Conservation (phyloP, 1,140 invertebrate species). For the Ceratoteleas bidentatus region DNA sequence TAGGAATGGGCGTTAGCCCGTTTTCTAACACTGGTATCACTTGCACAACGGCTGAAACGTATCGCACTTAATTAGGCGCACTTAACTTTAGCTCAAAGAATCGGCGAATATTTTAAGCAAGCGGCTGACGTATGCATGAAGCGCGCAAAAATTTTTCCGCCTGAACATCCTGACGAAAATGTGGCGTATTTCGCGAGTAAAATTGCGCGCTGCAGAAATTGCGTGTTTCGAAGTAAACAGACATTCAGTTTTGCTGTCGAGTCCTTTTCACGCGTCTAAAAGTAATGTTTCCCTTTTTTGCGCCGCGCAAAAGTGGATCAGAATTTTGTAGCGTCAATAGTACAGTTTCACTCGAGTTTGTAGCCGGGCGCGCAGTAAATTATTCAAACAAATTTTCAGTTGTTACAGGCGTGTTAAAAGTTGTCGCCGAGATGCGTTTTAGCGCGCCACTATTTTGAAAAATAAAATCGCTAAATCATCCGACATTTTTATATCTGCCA, state of each 20-base stretch:
- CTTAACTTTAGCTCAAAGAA: constrained; percentile 26
- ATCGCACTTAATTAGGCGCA: constrained; percentile 26
- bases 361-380: constrained; percentile 38
- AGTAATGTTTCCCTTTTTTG: constrained; percentile 1
- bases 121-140: constrained; percentile 37
- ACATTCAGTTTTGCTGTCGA: constrained; percentile 46
- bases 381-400: constrained; percentile 37
- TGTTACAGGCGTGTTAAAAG: constrained; percentile 34
- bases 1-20: too few species aligned
- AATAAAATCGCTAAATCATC: constrained; percentile 6
- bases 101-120: constrained; percentile 44
- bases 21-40: constrained; percentile 28
- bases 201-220: constrained; percentile 19
- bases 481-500: too few species aligned
- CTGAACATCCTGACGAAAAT: constrained; percentile 25
- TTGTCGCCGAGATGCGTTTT: constrained; percentile 20
- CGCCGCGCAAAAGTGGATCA: constrained; percentile 27
- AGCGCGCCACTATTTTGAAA: neutral
- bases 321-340: constrained; percentile 38
- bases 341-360: constrained; percentile 38
- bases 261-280: constrained; percentile 15
- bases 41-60: constrained; percentile 26
- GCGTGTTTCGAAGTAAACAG: constrained; percentile 42
- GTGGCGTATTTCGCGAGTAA: constrained; percentile 36
- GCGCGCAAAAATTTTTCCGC: constrained; percentile 28